phyloP scores from a whole-genome alignment of 2,113 vertebrate species.

The Strix aluco region DNA sequence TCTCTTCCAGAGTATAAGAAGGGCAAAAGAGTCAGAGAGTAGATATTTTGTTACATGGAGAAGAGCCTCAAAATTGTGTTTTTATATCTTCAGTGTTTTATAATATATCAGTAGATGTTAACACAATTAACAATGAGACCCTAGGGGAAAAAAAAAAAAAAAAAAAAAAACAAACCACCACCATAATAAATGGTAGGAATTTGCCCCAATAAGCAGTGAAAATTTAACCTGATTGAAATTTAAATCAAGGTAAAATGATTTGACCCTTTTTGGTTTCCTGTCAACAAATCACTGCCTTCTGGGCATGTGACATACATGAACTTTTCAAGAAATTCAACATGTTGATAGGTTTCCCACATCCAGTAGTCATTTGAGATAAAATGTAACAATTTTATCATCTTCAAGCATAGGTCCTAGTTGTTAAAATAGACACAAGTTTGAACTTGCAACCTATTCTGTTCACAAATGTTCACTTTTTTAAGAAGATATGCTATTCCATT shows the following conservation, averaged over 20 bases:
- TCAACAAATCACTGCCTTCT: slow-evolving; percentile 21
- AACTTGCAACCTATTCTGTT: neutral
- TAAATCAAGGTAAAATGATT: slow-evolving; percentile 33
- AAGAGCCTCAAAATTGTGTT: neutral
- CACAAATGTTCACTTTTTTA: neutral
- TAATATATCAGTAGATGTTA: neutral
- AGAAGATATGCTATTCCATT: neutral
- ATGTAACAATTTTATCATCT: neutral
- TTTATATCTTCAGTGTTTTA: neutral
- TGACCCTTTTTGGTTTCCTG: neutral
- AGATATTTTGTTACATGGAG: neutral
- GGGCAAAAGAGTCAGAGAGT: neutral
- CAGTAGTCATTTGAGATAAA: neutral
- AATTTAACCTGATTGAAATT: slow-evolving; percentile 3
- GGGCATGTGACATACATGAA: neutral
- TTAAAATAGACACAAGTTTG: neutral
- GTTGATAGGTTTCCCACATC: neutral
- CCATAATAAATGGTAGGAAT: neutral
- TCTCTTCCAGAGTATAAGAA: neutral
- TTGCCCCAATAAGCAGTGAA: neutral
- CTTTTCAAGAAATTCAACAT: slow-evolving; percentile 3
- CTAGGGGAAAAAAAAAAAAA: neutral
- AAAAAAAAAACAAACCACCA: no score
- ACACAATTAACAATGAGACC: neutral
- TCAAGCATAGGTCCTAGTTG: neutral